Base-by-base conservation (phyloP, 2,113 vertebrate genomes). In the Oenanthe oenanthe region DNA sequence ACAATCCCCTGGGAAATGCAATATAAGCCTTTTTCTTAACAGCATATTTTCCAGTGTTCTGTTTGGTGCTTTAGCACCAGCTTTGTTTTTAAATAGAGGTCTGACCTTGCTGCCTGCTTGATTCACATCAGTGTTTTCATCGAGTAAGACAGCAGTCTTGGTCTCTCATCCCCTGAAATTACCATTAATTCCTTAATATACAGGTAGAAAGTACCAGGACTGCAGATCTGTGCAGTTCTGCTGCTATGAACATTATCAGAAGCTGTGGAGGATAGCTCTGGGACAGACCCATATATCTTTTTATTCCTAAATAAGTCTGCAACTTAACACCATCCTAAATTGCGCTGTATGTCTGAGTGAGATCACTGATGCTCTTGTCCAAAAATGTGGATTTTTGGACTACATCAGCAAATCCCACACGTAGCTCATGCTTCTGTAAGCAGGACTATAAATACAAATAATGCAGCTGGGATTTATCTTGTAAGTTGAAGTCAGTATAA, bases 361-460 rank as follows among this genome's bases (percentile, higher is more conserved):
- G 61, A 95, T 95, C 93, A 92, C 85, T 94, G 78, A 88, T 0
- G 5, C 75, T 90, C 61, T 90, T 94, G 85, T 96, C 90, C 93
- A 93, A 96, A 96, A 95, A 93, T 94, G 92, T 95, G 91, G 90
- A 90, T 96, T 96, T 97, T 96, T 93, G 72, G 72, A 86, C 90
- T 80, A 61, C 75, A 94, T 95, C 95, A 97, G 94, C 95, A 95
- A 94, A 94, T 96, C 88, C 82, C 53, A 86, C 90, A 86, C 4
- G 75, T 94, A 92, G 68, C 88, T 97, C 75, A 42, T 96, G 93
- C 93, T 94, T 96, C 85, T 96, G 74, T 97, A 96, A 96, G 94
- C 94, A 93, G 93, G 92, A 81, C 96, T 95, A 96, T 96, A 96
- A 96, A 96, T 97, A 96, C 88, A 93, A 95, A 94, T 92, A 95